Base-by-base conservation (phyloP, 2,888 invertebrate genomes). In the Tetragnatha montana region DNA sequence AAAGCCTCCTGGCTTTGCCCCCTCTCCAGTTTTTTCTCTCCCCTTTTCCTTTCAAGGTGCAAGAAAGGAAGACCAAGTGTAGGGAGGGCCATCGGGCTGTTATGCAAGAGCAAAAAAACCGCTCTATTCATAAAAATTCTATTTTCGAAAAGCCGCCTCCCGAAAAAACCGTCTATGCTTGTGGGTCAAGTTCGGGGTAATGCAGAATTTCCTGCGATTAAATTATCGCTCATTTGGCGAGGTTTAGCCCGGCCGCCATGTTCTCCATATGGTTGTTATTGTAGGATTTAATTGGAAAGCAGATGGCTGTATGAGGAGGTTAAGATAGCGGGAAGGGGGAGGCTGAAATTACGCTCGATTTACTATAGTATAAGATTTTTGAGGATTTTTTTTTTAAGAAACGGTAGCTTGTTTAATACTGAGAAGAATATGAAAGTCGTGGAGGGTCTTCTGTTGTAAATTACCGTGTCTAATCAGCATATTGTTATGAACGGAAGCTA, bases 181-280 rank as follows among this genome's bases (percentile, higher is more conserved):
- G 74, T 84, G 81, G 88, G 88, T 89, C 88, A 89, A 89, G 88
- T 89, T 89, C 88, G 83, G 80, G 84, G 79, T 60, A 75, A 76
- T 47, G 60, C 17, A 19, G 47, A 86, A 68, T 74, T 75, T 51
- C 70, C 84, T 68, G 81, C 51, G 47, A 69, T 74, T 35, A 74
- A 81, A 81, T 84, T 84, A 89, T 84, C 88, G 84, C 84, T 80
- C 47, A 71, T 73, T 88, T 88, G 79, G 83, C 79, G 80, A 73
- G 78, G 60, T 21, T 60, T 71, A 60, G 71, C 47, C 19, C n/a
- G n/a, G n/a, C 1, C n/a, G 35, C 19, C 73, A 35, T 35, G 47
- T 86, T 47, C 19, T 76, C 88, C 82, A 81, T 83, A 74, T 89
- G 88, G 47, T 69, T 76, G 78, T 74, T 22, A 84, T 83, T 84